Evolutionary conservation across 2,888 invertebrate genomes (phyloP), one percentile per base, ranked within the genome.

Genomic region (Chesias legatella): DNA sequence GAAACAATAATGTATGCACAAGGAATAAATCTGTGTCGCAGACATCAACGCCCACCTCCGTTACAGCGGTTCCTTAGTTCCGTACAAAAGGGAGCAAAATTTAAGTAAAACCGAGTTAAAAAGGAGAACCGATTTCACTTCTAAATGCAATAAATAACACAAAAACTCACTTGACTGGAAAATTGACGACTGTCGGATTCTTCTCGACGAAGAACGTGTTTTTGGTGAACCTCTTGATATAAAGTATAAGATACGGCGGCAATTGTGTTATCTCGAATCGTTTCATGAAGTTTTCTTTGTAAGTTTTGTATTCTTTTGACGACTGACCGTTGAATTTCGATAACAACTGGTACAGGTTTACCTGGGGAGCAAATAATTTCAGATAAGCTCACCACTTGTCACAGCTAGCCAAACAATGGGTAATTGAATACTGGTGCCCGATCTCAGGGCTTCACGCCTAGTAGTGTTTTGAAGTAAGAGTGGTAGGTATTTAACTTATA

Each of bases 151-250:
- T 7, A 27, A 11, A 11, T 27, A 22, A 3, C 29, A 26, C 1
- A 11, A 32, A 21, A 27, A 91, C 94, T 92, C 89, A 98, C 97
- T 97, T 98, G 46, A 99, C 97, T 2, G 99, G 99, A 76, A 99
- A 99, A 79, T 99, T 99, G 1, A 99, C 99, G 67, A 99, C 99
- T 0, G 99, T 99, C 1, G 98, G 98, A 89, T 99, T 99, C 83
- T 99, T 99, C 78, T 99, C 99, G 9, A 98, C 92, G 67, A 98
- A 99, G 85, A 99, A 99, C 4, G 98, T 98, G 73, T 99, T 99
- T 82, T 98, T 99, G 0, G 98, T 98, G 77, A 99, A 99, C 51
- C 99, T 90, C 85, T 99, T 98, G 51, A 99, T 97, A 65, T 98
- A 98, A 37, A 99, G 83, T 64, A 99, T 98, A 38, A 99, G 91